Base-by-base conservation (phyloP, 92 coral and sea anemone species). In the Parazoanthus atlanticus region DNA sequence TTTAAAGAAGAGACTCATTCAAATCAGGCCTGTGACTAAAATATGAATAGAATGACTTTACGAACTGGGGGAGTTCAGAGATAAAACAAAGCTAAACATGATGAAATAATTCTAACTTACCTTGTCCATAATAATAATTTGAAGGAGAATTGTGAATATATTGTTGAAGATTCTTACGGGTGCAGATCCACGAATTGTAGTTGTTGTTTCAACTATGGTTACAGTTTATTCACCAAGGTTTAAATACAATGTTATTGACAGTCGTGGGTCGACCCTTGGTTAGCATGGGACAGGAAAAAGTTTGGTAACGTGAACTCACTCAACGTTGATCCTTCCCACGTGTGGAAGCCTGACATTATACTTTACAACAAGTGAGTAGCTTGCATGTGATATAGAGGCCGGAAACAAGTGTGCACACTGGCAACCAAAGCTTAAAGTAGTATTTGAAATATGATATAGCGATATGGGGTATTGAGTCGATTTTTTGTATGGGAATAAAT, bases 281-380 rank as follows among this genome's bases (percentile, higher is more conserved):
- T 94, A 2, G 88, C 72, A 5, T 94, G 96, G 96, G 82, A 94
- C 71, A 74, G 82, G 75, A 89, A 73, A 73, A 86, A 92, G 52
- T 94, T 90, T 80, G 93, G 92, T n/a, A 84, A 89, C 36, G 74
- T 94, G n/a, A 72, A 79, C 21, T 86, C 86, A 23, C 76, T 94
- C n/a, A 87, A 88, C 84, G 97, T 94, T 0, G 93, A 92, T 25
- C 93, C 97, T 0, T 74, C 70, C 0, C 73, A 66, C 65, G 89
- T 94, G 6, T 94, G 97, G 97, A 86, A 90, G 56, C 97, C 97
- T 4, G 97, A 94, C 49, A 91, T 94, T 30, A 84, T 90, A 1
- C 89, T 93, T 8, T 86, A 89, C 64, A 93, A 93, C 89, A 93
- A 91, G 96, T 93, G 84, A 86, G 92, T 66, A 16, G 67, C n/a